These are phyloP conservation scores for Lycopodina hypogea DNA, from an alignment of 37 sponge, comb jelly and placozoan genomes.

Conservation along the genomic window DNA sequence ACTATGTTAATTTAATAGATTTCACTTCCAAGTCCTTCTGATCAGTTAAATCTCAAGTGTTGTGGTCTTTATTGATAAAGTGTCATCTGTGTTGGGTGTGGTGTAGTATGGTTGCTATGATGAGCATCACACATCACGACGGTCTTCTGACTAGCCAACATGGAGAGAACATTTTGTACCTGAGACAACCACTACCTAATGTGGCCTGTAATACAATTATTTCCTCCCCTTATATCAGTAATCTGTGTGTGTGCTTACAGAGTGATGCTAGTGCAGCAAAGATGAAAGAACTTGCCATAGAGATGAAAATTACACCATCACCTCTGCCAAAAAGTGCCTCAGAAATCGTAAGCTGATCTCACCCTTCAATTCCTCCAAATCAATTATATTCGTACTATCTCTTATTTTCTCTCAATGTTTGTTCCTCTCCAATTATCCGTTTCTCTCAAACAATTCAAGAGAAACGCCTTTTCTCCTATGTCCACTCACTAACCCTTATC, in stretches of 20 bases:
- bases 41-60: slow-evolving; percentile 26
- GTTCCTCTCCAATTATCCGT: no score
- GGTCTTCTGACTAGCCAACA: slow-evolving; percentile 12
- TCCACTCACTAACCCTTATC: no score
- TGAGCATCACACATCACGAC: slow-evolving; percentile 29
- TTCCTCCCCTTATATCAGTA: not conserved
- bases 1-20: no score
- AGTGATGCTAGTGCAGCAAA: slow-evolving; percentile 75
- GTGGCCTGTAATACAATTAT: not conserved
- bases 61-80: slow-evolving; percentile 50
- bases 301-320: slow-evolving; percentile 64
- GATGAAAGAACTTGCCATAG: slow-evolving; percentile 74
- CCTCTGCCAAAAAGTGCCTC: slow-evolving; percentile 60
- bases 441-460: no score
- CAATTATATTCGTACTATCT: no score
- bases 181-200: slow-evolving; percentile 1
- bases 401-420: no score
- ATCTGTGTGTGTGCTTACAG: slow-evolving; percentile 3
- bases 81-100: not conserved
- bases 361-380: not conserved
- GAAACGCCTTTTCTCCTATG: no score
- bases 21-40: no score
- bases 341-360: slow-evolving; percentile 28
- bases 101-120: not conserved
- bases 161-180: slow-evolving; percentile 1